A percentile compares a stretch with the other conserved stretches of the same genome.
These are phyloP conservation scores for Bradynema listronoti DNA, from an alignment of 1,140 invertebrate species.

Conservation along the genomic window DNA sequence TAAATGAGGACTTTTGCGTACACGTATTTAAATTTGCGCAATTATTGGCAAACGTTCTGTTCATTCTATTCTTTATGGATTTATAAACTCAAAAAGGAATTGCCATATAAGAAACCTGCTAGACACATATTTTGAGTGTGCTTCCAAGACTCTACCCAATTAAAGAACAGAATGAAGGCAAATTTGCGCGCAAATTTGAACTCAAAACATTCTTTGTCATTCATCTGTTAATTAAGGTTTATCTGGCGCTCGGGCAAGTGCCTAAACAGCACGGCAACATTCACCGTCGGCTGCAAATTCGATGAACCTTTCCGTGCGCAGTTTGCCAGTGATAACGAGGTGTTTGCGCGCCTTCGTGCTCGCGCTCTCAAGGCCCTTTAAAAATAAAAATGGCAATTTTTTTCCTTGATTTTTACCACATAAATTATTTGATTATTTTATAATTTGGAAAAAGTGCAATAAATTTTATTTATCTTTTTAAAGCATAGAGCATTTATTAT, in stretches of 20 bases:
- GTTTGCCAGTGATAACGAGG: constrained; percentile 53
- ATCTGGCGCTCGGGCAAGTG: constrained; percentile 55
- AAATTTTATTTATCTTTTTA: too few relatives aligned
- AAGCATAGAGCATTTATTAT: too few relatives aligned
- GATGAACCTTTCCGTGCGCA: constrained; percentile 57
- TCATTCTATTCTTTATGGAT: too few relatives aligned
- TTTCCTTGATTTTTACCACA: neutral
- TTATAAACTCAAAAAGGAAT: too few relatives aligned
- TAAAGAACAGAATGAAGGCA: neutral
- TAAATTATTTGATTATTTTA: constrained; percentile 13
- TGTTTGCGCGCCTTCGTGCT: constrained; percentile 47
- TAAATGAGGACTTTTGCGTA: too few relatives aligned
- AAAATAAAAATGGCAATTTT: neutral
- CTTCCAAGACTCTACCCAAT: too few relatives aligned
- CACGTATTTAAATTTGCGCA: neutral
- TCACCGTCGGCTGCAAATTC: constrained; percentile 56
- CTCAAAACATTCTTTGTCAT: neutral
- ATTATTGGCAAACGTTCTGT: too few relatives aligned
- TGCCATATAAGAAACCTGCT: too few relatives aligned
- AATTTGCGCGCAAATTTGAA: neutral
- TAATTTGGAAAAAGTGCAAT: neutral
- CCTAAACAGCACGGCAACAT: constrained; percentile 51
- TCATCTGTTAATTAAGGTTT: constrained; percentile 24
- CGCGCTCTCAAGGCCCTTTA: constrained; percentile 28
- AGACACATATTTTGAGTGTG: neutral